phyloP scores from a whole-genome alignment of 2,113 vertebrate species.

The Cyprinodon variegatus region DNA sequence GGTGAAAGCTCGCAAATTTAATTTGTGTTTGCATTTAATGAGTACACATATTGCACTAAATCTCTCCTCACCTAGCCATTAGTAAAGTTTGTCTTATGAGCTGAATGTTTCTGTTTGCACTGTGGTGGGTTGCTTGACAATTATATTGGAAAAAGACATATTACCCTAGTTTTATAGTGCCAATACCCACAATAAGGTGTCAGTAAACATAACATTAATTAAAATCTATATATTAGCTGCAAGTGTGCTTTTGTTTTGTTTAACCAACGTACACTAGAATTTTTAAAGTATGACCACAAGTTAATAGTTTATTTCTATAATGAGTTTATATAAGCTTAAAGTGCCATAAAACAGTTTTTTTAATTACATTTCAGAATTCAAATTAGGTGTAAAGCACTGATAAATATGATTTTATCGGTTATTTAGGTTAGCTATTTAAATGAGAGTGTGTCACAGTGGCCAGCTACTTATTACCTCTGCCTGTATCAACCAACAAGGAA shows the following conservation, averaged over 20 bases:
- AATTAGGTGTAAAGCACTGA: neutral
- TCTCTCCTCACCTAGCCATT: slow-evolving; percentile 64
- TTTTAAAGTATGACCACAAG: neutral
- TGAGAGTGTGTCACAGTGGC: too few relatives aligned
- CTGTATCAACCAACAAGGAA: neutral
- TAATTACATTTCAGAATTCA: neutral
- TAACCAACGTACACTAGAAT: neutral
- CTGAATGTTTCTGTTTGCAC: slow-evolving; percentile 41
- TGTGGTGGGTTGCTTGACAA: slow-evolving; percentile 32
- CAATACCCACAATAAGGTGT: neutral
- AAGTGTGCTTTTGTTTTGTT: neutral
- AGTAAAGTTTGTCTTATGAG: slow-evolving; percentile 26
- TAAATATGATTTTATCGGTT: neutral
- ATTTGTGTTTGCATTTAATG: slow-evolving; percentile 38
- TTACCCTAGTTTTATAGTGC: slow-evolving; percentile 3
- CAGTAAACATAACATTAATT: neutral
- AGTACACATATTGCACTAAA: slow-evolving; percentile 43
- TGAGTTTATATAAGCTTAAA: too few relatives aligned
- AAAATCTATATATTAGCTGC: neutral
- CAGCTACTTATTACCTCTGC: neutral
- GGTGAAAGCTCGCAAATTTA: slow-evolving; percentile 41
- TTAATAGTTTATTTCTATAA: neutral
- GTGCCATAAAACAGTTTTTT: too few relatives aligned
- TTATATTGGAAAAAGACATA: slow-evolving; percentile 38
- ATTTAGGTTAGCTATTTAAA: too few relatives aligned